Evolutionary conservation across 1,140 invertebrate genomes (phyloP), one percentile per base, ranked within the genome.

Genomic region (Rhagoletis pomonella): DNA sequence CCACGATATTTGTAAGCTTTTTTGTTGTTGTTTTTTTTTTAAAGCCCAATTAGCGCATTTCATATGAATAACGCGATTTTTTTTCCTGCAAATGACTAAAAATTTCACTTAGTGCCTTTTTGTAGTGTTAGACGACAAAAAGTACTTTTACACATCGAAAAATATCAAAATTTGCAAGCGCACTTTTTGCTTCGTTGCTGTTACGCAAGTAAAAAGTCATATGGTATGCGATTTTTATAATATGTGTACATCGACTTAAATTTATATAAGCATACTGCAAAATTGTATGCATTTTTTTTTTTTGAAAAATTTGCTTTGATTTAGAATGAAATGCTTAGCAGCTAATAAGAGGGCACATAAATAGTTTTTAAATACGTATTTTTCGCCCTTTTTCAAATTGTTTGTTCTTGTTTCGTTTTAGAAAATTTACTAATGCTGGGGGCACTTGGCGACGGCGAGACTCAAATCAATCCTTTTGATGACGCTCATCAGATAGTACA

Each of bases 341-440:
- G 12, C 19, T 67, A 29, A 29, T 67, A 67, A 67, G 19, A 67
- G 64, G 64, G 64, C 64, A 67, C 19, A 39, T 67, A 67, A 67
- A 67, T 67, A 67, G 39, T 67, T 65, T 29, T 67, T 67, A 67
- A 67, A 67, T 67, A 67, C 64, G 39, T 67, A 42, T 67, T 42
- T 67, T 7, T 42, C 64, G 19, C 19, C 19, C 29, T n/a, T 55
- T 55, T 55, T 55, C 2, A 7, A 29, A 29, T 29, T 29, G 29
- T 29, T 29, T 29, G 29, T 29, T 29, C 62, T 64, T 1, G 6
- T 64, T 64, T 64, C 14, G 3, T 19, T 62, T 62, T 17, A 14
- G 5, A 19, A 64, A 64, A 19, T 64, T 19, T 19, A 64, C 62
- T 64, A 64, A 64, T 19, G 62, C 62, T 64, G 62, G 29, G 29